Evolutionary conservation across 1,140 invertebrate species (phyloP), one percentile per base, ranked within the genome.

Genomic region (Mesaphorura yosii): DNA sequence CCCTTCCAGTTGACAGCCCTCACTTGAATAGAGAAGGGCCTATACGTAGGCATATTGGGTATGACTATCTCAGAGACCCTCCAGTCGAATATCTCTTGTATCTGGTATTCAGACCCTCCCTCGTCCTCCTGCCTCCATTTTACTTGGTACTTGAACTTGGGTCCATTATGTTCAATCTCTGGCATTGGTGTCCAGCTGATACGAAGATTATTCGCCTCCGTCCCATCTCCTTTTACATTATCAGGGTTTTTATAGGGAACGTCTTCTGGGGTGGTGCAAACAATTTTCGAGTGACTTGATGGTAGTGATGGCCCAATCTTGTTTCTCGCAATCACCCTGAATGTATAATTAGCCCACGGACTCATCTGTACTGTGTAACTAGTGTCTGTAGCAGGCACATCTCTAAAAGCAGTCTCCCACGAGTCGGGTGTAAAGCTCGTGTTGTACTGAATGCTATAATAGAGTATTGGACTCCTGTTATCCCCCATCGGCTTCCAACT

Each of bases 131-230:
- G 76, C 64, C 82, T 83, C 75, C 87, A 95, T 54, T 79, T 85
- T 4, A 98, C 82, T 56, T 83, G 76, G 68, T 98, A 98, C 64
- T 83, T 80, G 70, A 99, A 95, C 42, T 81, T 81, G 0, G 87
- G 87, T 0, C 83, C 94, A 75, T 97, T 94, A 69, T 98, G 94
- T 60, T 97, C 89, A 64, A 96, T 89, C 70, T 90, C 81, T 0
- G 90, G 84, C 91, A 98, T 95, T 49, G 83, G 80, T 31, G 88
- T 92, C 93, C 94, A 99, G 4, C 80, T 78, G 64, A 99, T 94
- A 22, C 95, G 82, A 41, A 99, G 75, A 71, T 96, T 95, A 58
- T 81, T 81, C 1, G 88, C 88, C 41, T 80, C 77, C 3, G 83
- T 83, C 54, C 93, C 93, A 66, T 84, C 80, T 2, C 91, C 92